Evolutionary conservation across 37 sponge, comb jelly and placozoan genomes (phyloP).

Genomic region (Hormiphora californensis): DNA sequence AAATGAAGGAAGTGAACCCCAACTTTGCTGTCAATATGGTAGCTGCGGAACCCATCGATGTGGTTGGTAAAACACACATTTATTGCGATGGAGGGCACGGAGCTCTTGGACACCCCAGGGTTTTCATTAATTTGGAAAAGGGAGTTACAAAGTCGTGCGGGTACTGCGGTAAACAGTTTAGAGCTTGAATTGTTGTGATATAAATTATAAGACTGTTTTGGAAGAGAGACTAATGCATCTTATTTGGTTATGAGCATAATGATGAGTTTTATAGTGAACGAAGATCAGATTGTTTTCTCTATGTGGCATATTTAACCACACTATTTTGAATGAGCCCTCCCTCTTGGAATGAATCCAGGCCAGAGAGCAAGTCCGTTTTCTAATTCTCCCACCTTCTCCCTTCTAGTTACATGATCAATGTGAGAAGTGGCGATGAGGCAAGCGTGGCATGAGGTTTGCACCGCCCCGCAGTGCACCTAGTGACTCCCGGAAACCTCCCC

Average conservation of each 20-base stretch:
- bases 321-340: too few species aligned
- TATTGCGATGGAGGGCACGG: constrained; percentile 45
- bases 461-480: constrained; percentile 40
- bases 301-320: too few species aligned
- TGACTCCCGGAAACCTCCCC: neutral
- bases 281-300: too few species aligned
- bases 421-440: too few species aligned
- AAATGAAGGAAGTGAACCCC: constrained; percentile 26
- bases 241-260: too few species aligned
- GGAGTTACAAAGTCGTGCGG: constrained; percentile 32
- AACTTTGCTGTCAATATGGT: constrained; percentile 53
- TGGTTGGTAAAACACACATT: neutral
- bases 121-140: constrained; percentile 32
- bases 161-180: constrained; percentile 46
- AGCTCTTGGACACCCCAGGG: constrained; percentile 16
- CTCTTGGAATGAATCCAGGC: too few species aligned
- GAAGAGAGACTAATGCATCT: too few species aligned
- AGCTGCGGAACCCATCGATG: constrained; percentile 1
- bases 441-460: constrained; percentile 51
- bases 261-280: too few species aligned
- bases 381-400: too few species aligned
- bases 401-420: too few species aligned
- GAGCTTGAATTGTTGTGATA: neutral
- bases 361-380: too few species aligned
- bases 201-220: neutral